Evolutionary conservation across 2,113 vertebrate genomes (phyloP).

Genomic region (Saguinus midas): DNA sequence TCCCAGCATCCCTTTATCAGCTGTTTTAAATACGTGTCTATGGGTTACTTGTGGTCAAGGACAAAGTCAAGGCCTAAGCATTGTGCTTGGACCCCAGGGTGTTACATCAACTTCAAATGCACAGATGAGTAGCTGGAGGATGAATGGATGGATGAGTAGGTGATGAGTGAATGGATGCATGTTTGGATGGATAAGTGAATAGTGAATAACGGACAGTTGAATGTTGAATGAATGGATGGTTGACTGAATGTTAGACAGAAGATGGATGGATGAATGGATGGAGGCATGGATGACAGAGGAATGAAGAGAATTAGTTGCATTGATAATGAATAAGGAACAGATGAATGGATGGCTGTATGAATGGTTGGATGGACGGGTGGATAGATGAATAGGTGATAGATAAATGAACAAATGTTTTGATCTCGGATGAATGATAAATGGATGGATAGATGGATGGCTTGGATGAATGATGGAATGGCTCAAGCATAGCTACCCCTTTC

Average conservation of each 20-base stretch:
- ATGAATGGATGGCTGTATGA: not conserved
- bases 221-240: not conserved
- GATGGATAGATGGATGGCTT: not conserved
- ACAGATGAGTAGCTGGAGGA: not conserved
- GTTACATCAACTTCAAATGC: not conserved
- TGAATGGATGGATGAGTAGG: too few species aligned
- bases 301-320: too few species aligned
- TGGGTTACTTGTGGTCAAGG: not conserved
- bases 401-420: not conserved
- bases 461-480: not conserved
- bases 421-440: not conserved
- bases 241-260: not conserved
- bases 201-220: too few species aligned
- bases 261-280: not conserved
- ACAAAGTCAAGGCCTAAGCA: not conserved
- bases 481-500: not conserved
- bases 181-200: not conserved
- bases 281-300: too few species aligned
- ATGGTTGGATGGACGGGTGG: not conserved
- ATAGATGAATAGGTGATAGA: not conserved
- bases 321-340: not conserved
- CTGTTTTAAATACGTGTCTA: not conserved
- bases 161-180: too few species aligned
- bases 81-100: not conserved
- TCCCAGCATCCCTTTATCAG: not conserved